A percentile compares a stretch with the other conserved stretches of the same genome.
phyloP scores from a whole-genome alignment of 2,888 invertebrate genomes.

The Cynaeus angustus region DNA sequence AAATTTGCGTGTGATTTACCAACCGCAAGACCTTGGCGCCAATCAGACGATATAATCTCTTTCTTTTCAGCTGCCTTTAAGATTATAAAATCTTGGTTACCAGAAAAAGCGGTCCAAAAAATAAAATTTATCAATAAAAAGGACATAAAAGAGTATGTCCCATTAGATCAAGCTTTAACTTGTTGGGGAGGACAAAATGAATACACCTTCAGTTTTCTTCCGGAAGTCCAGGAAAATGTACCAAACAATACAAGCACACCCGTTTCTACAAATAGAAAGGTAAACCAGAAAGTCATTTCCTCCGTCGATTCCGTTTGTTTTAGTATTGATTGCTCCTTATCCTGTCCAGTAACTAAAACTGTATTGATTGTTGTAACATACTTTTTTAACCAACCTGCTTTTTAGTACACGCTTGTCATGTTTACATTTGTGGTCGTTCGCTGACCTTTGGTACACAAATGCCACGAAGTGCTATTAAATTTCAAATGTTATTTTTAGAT shows the following conservation, averaged over 20 bases:
- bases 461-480: constrained; percentile 2
- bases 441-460: constrained; percentile 20
- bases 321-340: constrained; percentile 24
- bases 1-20: not conserved
- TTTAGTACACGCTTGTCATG: not conserved
- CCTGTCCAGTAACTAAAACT: constrained; percentile 8
- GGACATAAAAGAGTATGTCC: constrained; percentile 82
- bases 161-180: constrained; percentile 82
- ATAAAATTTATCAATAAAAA: constrained; percentile 89
- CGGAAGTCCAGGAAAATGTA: constrained; percentile 72
- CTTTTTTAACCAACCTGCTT: not conserved
- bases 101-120: constrained; percentile 90
- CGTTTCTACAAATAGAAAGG: constrained; percentile 73
- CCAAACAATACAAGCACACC: constrained; percentile 57
- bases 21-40: too few species aligned
- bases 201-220: constrained; percentile 82
- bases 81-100: constrained; percentile 89
- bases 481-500: too few species aligned
- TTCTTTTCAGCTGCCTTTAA: constrained; percentile 86
- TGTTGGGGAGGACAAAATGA: constrained; percentile 88
- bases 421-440: not conserved
- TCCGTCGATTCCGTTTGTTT: constrained; percentile 18
- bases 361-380: not conserved
- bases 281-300: constrained; percentile 52
- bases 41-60: not conserved